These are phyloP conservation scores for Thunnus albacares DNA, from an alignment of 2,797 vertebrate species.

Conservation along the genomic window DNA sequence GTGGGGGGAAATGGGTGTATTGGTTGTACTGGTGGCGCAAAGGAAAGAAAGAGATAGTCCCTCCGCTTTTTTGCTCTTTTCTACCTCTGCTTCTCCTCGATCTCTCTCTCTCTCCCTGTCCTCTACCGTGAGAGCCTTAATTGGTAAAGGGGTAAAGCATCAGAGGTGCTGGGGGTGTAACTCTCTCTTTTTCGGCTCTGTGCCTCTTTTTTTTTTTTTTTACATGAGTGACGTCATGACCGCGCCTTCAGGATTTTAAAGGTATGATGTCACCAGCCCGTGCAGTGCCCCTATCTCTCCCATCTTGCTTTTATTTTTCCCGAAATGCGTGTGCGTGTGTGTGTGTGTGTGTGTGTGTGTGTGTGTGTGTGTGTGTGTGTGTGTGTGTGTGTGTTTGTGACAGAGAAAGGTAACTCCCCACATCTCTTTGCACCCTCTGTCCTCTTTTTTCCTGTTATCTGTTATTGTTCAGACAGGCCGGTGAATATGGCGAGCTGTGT, in stretches of 20 bases:
- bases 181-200: conserved; percentile 16
- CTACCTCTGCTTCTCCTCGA: conserved; percentile 66
- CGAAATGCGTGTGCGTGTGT: not conserved
- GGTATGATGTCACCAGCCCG: conserved; percentile 84
- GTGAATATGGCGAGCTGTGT: conserved; percentile 31
- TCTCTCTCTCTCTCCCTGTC: conserved; percentile 49
- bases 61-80: conserved; percentile 69
- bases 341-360: not conserved
- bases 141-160: conserved; percentile 89
- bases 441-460: conserved; percentile 64
- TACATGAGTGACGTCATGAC: conserved; percentile 83
- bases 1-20: conserved; percentile 68
- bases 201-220: conserved; percentile 39
- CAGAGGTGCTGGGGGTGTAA: conserved; percentile 74
- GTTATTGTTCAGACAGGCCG: conserved; percentile 43
- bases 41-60: conserved; percentile 75
- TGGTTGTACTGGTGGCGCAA: conserved; percentile 50
- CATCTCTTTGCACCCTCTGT: conserved; percentile 26
- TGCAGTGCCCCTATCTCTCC: conserved; percentile 27
- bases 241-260: conserved; percentile 86
- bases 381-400: conserved; percentile 7
- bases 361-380: conserved; percentile 8
- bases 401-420: not conserved
- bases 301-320: conserved; percentile 2
- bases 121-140: conserved; percentile 86